phyloP scores from a whole-genome alignment of 1,140 invertebrate genomes.

The Wiebesia pumilae region DNA sequence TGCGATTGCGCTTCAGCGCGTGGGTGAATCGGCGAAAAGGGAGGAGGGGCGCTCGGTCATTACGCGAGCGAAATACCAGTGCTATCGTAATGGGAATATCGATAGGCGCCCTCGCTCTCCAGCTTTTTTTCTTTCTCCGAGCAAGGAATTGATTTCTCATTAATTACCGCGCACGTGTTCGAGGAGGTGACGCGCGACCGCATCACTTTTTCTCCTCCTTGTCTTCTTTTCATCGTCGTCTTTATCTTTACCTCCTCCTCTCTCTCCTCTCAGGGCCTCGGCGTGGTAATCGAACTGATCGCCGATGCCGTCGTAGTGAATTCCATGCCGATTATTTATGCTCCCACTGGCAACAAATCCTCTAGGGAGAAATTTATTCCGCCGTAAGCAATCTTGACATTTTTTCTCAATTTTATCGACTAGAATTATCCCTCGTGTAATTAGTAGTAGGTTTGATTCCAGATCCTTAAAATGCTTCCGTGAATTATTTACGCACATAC shows the following conservation, averaged over 20 bases:
- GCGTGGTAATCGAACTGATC: background rate
- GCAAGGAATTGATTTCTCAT: constrained; percentile 72
- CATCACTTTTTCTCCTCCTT: background rate
- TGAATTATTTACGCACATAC: background rate
- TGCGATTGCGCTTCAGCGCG: background rate
- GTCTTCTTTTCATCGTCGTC: background rate
- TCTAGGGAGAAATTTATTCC: constrained; percentile 14
- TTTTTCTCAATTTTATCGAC: background rate
- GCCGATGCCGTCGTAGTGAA: constrained; percentile 8
- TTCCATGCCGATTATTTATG: constrained; percentile 51
- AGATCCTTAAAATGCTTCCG: constrained; percentile 10
- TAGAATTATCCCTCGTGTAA: background rate
- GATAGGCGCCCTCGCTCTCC: too few species aligned
- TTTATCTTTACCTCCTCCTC: background rate
- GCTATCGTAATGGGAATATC: background rate
- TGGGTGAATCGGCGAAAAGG: background rate
- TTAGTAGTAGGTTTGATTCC: background rate
- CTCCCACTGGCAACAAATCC: constrained; percentile 1
- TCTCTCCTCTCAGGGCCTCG: background rate
- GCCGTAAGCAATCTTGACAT: background rate
- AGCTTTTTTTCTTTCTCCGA: constrained; percentile 48
- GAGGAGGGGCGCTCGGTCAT: background rate
- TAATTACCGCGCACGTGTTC: constrained; percentile 54
- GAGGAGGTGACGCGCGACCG: constrained; percentile 30
- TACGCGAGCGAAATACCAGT: constrained; percentile 23